Conservation (phyloP, 35 echinoderm and acorn worm species). For the Patiria miniata region DNA sequence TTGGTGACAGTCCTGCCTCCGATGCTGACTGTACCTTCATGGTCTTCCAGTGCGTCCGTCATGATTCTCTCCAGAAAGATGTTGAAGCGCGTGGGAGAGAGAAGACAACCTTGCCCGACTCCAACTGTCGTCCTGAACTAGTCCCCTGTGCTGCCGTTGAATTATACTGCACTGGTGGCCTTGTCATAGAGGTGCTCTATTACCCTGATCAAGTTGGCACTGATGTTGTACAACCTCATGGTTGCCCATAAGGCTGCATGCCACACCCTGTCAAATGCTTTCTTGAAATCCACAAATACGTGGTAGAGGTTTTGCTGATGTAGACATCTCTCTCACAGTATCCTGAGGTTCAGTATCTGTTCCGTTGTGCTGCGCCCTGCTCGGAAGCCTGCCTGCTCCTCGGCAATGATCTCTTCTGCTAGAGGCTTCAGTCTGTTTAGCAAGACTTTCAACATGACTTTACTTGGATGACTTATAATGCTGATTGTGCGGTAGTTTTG, state of each 20-base stretch:
- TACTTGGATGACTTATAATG: too few species aligned
- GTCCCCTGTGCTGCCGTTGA: too few species aligned
- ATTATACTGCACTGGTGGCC: conserved; percentile 55
- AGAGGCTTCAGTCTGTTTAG: conserved; percentile 54
- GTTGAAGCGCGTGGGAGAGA: conserved; percentile 64
- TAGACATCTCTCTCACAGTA: too few species aligned
- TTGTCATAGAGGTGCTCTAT: conserved; percentile 21
- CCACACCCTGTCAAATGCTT: too few species aligned
- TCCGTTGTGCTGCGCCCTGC: conserved; percentile 30
- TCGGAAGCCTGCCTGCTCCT: conserved; percentile 51
- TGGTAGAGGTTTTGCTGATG: conserved; percentile 47
- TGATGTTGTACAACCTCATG: conserved; percentile 45
- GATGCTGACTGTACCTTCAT: too few species aligned
- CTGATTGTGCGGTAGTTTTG: conserved; percentile 49
- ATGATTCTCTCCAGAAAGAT: too few species aligned
- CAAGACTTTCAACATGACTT: conserved; percentile 29
- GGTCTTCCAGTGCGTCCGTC: too few species aligned
- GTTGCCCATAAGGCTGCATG: conserved; percentile 27
- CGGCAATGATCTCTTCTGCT: conserved; percentile 54
- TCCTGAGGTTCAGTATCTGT: too few species aligned
- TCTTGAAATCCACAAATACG: conserved; percentile 32
- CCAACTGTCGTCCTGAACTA: too few species aligned
- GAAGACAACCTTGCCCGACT: conserved; percentile 49
- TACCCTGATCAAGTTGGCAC: neutral
- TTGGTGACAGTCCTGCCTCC: too few species aligned